Evolutionary conservation across 2,888 invertebrate species (phyloP), one percentile per base, ranked within the genome.

Genomic region (Pandemis cinnamomeana): DNA sequence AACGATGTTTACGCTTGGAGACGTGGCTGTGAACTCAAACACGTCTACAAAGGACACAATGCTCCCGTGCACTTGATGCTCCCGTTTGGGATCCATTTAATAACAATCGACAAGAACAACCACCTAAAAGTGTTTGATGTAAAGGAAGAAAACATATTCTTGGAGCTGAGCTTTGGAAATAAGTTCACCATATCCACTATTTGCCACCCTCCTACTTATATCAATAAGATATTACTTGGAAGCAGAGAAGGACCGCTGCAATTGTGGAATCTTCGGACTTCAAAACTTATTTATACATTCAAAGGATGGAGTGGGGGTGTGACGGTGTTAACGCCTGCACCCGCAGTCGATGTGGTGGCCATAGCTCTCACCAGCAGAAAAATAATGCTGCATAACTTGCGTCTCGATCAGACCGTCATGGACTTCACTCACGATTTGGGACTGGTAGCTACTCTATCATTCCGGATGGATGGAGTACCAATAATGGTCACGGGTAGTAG

Each of bases 391-490:
- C 97, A 99, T 77, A 99, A 99, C 93, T 89, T 99, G 15, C 97
- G 97, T 84, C 97, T 93, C 83, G 98, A 99, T 86, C 95, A 97
- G 84, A 96, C 96, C 0, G 83, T 99, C 0, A 96, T 98, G 94
- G 96, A 97, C 77, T 97, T 99, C 86, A 92, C 95, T 6, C 99
- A 99, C 91, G 99, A 99, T 80, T 98, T 98, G 97, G 99, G 99
- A 7, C 93, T 96, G 46, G 97, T 99, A 0, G 97, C 97, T 5
- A 95, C 96, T 11, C 95, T 99, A 62, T 95, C 98, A 2, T 99
- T 99, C 86, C 95, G 99, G 80, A 96, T 97, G 69, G 99, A 99
- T 87, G 98, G 97, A 1, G 95, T 95, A 55, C 97, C 98, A 0
- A 95, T 98, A 5, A 97, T 99, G 97, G 96, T 97, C 0, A 97